These are phyloP conservation scores for Cyclargus thomasi DNA, from an alignment of 1,140 invertebrate genomes.

Conservation along the genomic window DNA sequence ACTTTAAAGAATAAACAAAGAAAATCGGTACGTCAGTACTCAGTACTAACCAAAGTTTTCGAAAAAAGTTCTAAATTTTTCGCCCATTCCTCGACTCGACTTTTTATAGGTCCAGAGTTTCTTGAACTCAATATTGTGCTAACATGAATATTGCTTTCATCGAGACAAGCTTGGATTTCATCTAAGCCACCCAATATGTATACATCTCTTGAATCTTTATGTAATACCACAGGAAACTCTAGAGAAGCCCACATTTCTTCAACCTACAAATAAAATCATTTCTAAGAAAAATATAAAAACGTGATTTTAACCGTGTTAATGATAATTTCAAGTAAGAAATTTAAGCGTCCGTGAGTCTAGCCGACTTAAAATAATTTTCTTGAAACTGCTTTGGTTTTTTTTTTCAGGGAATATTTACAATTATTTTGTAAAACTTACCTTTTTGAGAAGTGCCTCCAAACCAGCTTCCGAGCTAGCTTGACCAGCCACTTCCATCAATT, in stretches of 20 bases:
- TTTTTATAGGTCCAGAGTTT: slow-evolving; percentile 88
- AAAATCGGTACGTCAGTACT: slow-evolving; percentile 3
- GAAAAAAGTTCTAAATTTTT: slow-evolving; percentile 84
- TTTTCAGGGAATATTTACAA: too few relatives aligned
- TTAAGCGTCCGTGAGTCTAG: too few relatives aligned
- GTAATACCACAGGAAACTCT: slow-evolving; percentile 84
- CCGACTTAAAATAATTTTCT: too few relatives aligned
- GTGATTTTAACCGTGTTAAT: too few relatives aligned
- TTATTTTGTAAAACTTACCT: slow-evolving; percentile 66
- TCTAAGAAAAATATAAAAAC: neutral
- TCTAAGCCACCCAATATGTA: slow-evolving; percentile 88
- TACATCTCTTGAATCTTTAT: slow-evolving; percentile 88
- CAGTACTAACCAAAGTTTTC: slow-evolving; percentile 80
- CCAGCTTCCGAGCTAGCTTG: slow-evolving; percentile 90
- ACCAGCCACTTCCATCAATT: slow-evolving; percentile 87
- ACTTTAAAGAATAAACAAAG: too few relatives aligned
- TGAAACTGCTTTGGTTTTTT: too few relatives aligned
- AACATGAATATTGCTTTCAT: slow-evolving; percentile 91
- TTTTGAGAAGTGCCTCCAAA: slow-evolving; percentile 85
- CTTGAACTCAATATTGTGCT: slow-evolving; percentile 89
- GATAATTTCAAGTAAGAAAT: too few relatives aligned
- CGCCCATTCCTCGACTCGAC: slow-evolving; percentile 87
- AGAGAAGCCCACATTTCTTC: slow-evolving; percentile 87
- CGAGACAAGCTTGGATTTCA: slow-evolving; percentile 86
- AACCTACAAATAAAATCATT: slow-evolving; percentile 69